phyloP scores from a whole-genome alignment of 2,888 invertebrate genomes.

The Chloroclysta siterata region DNA sequence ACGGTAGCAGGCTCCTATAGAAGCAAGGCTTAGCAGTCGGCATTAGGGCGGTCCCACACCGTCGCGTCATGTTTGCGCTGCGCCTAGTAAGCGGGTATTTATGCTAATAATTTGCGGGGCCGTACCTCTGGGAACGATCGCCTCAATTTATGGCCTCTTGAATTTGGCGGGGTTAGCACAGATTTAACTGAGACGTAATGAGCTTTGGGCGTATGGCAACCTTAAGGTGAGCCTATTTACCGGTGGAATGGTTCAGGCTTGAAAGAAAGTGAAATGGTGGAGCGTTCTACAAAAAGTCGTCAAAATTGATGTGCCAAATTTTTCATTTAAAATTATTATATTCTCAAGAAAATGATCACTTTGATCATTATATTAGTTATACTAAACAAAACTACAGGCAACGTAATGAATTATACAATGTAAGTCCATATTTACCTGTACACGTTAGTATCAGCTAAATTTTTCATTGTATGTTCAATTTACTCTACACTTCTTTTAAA shows the following conservation, averaged over 20 bases:
- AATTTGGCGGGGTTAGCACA: conserved; percentile 60
- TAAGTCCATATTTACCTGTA: too few species aligned
- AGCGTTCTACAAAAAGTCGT: not conserved
- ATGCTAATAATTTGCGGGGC: conserved; percentile 64
- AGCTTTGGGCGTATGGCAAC: conserved; percentile 40
- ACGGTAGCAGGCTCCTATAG: not conserved
- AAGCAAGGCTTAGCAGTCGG: not conserved
- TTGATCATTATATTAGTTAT: too few species aligned
- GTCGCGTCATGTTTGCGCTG: conserved; percentile 54
- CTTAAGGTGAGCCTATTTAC: conserved; percentile 17
- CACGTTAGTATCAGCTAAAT: too few species aligned
- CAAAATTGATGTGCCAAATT: not conserved
- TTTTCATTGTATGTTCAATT: too few species aligned
- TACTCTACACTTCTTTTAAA: too few species aligned
- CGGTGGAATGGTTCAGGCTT: conserved; percentile 29
- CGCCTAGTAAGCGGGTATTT: conserved; percentile 70
- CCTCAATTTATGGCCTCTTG: conserved; percentile 67
- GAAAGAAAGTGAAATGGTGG: conserved; percentile 15
- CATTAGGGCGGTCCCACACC: conserved; percentile 21
- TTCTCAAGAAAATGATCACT: too few species aligned
- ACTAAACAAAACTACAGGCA: too few species aligned
- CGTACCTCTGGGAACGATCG: conserved; percentile 62
- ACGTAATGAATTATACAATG: too few species aligned
- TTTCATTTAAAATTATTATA: not conserved
- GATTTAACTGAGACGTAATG: conserved; percentile 60